Base-by-base conservation (phyloP, 2,888 invertebrate species). In the Thereva unica region DNA sequence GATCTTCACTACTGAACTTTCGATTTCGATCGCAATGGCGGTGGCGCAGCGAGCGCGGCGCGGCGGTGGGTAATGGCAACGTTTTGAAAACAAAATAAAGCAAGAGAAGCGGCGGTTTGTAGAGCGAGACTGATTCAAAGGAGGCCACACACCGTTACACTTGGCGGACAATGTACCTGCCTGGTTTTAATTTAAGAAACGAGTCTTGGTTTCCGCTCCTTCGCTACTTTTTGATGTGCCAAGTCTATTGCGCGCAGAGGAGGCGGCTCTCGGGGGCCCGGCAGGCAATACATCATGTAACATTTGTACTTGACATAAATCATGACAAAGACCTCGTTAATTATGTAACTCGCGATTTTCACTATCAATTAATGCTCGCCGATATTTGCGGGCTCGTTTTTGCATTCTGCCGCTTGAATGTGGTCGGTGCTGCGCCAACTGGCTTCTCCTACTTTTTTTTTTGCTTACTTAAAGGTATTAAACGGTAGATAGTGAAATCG, bases 231-330 rank as follows among this genome's bases (percentile, higher is more conserved):
- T 1, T 23, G 23, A 23, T 23, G 23, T 23, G 23, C 23, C 23
- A 23, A 23, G 52, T 10, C 35, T 7, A 50, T 9, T 9, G 35
- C 67, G 54, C 41, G 10, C 45, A 53, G 12, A 57, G 54, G n/a
- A 64, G 57, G 37, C 56, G 12, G 23, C 41, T 10, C 49, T 47
- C 9, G 52, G 53, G 53, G 34, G 35, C 45, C 10, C 44, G 37
- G 8, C 7, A 45, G 37, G 45, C 47, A 57, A 9, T 50, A 61
- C 61, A 61, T 23, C 47, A 56, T 65, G 55, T 65, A 55, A 56
- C 50, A 50, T 37, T 34, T 67, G 69, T 67, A 69, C 69, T 69
- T 69, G 69, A 67, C 67, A 69, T 67, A 67, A 69, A 67, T 69
- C 67, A 67, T 69, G 66, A 66, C 67, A 69, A 59, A 67, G 69